Conservation (phyloP, 2,888 invertebrate genomes). For the Terebella lapidaria region DNA sequence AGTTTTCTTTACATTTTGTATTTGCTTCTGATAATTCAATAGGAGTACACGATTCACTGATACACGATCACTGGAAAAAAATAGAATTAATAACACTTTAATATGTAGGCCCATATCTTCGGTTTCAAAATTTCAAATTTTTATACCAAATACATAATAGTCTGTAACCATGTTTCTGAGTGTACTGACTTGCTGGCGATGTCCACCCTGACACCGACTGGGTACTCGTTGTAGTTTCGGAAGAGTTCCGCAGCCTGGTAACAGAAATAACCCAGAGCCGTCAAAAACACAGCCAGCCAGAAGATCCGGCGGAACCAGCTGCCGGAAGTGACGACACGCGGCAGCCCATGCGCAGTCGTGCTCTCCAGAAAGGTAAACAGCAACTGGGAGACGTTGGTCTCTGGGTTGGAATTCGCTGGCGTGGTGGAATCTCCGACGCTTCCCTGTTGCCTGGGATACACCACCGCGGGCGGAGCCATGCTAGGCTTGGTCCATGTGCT, state of each 20-base stretch:
- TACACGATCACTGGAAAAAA: no score
- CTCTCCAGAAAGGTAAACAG: constrained; percentile 14
- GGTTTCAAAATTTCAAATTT: neutral
- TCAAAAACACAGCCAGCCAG: constrained; percentile 1
- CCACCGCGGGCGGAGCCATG: no score
- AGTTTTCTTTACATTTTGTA: no score
- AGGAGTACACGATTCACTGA: no score
- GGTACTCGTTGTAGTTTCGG: constrained; percentile 2
- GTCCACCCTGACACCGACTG: constrained; percentile 5
- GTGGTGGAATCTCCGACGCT: no score
- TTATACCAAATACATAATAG: neutral
- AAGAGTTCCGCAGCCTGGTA: constrained; percentile 5
- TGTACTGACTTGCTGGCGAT: constrained; percentile 4
- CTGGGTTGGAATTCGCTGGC: no score
- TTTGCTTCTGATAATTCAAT: no score
- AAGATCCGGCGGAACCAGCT: neutral
- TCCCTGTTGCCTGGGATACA: no score
- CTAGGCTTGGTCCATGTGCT: no score
- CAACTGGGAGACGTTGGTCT: no score
- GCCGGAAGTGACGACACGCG: constrained; percentile 4
- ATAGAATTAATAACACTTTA: neutral
- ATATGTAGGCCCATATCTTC: neutral
- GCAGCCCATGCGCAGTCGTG: constrained; percentile 15
- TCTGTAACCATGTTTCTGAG: no score
- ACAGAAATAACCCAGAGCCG: constrained; percentile 5